Percentiles rank a stretch among this genome's conserved stretches.
These are phyloP conservation scores for Suncus etruscus DNA, from an alignment of 2,113 vertebrate species.

Conservation along the genomic window DNA sequence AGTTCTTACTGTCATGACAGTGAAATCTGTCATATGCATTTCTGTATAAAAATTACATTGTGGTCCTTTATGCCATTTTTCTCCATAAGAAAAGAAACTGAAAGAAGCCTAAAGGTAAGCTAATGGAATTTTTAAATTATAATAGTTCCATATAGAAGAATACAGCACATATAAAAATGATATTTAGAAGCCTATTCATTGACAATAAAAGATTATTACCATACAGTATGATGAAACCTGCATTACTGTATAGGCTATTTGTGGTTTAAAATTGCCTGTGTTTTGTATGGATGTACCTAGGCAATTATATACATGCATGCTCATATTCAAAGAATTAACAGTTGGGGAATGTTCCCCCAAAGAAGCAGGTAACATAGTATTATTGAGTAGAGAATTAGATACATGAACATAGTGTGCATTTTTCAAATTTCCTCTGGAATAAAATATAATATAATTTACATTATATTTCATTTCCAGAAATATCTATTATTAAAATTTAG, in stretches of 20 bases:
- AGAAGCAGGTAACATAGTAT: background rate
- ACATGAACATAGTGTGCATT: background rate
- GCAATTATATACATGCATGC: background rate
- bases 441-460: background rate
- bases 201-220: conserved; percentile 14
- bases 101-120: background rate
- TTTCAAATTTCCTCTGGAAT: background rate
- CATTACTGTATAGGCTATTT: background rate
- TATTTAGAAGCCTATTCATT: background rate
- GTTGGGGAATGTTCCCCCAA: background rate
- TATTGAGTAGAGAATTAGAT: background rate
- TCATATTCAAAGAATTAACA: background rate
- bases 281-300: background rate
- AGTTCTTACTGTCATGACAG: background rate
- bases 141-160: too few species aligned
- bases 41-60: background rate
- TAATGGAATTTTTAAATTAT: background rate
- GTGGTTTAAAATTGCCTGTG: background rate
- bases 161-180: background rate
- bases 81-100: conserved; percentile 12
- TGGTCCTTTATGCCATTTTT: background rate
- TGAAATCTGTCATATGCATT: background rate
- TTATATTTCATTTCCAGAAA: background rate
- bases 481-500: background rate
- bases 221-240: background rate